Base-by-base conservation (phyloP, 1,140 invertebrate genomes). In the Luehdorfia chinensis region DNA sequence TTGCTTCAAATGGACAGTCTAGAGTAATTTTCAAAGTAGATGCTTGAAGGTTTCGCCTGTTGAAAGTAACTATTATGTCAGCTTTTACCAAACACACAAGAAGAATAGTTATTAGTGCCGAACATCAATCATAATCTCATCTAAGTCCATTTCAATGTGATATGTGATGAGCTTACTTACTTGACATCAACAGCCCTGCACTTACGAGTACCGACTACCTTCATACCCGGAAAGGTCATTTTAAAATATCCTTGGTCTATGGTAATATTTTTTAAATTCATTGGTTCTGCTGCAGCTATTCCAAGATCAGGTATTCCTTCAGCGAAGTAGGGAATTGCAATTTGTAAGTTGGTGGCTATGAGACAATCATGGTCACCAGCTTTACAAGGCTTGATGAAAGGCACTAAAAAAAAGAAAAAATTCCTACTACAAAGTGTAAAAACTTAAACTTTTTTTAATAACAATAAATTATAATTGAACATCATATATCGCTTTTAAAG, bases 1-100 rank as follows among this genome's bases (percentile, higher is more conserved):
- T 41, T 7, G 36, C 21, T 41, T 41, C 19, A 15, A 41, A 23
- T 7, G 36, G 36, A 25, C 36, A 41, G 21, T 41, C 36, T 1
- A 25, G 23, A 0, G 36, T 41, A 8, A 41, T 13, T 4, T 19
- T 14, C 11, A 25, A 14, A 13, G 36, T 41, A 14, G 19, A 25
- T 14, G 4, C 2, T 8, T 9, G 4, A 41, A 41, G 9, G 23
- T 21, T 25, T 25, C n/a, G 14, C 9, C 36, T 41, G 36, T 41
- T 14, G 15, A 12, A 4, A 25, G 2, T 8, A 27, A 12, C n/a
- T n/a, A 9, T 2, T 4, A 4, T 21, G 19, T 5, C 6, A 16
- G n/a, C 2, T 33, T 16, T 6, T 21, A 21, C 19, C 8, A 2
- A 8, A 15, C 13, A 7, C 14, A n/a, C n/a, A 7, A 13, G 7